Percentiles rank a stretch among this genome's conserved stretches.
These are phyloP conservation scores for Cantharis lateralis DNA, from an alignment of 2,888 invertebrate species.

Conservation along the genomic window DNA sequence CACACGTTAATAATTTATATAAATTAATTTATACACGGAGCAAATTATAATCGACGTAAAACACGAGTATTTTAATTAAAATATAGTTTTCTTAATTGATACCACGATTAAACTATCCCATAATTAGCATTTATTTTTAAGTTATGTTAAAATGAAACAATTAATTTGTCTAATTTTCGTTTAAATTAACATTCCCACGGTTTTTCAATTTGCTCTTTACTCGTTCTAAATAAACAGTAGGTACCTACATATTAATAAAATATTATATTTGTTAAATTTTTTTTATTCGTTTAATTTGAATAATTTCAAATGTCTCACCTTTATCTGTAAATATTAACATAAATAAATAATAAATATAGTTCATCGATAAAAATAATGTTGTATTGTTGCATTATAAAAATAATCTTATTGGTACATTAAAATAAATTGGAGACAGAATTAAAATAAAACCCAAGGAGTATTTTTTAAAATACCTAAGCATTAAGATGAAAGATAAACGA, in stretches of 20 bases:
- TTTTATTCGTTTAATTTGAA: neutral
- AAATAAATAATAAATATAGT: neutral
- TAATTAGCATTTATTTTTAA: neutral
- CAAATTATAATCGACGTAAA: neutral
- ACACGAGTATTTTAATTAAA: neutral
- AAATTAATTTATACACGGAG: neutral
- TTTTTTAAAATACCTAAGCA: neutral
- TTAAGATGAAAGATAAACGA: constrained; percentile 13
- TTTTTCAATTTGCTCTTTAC: neutral
- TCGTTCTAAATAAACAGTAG: neutral
- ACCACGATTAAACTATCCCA: neutral
- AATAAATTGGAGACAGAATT: neutral
- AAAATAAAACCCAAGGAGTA: constrained; percentile 5
- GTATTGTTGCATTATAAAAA: neutral
- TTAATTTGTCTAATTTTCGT: neutral
- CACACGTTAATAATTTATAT: no score
- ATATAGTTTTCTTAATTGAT: neutral
- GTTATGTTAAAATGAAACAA: neutral
- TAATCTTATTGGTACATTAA: neutral
- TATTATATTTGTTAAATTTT: neutral
- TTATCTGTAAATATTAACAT: no score
- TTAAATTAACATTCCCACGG: neutral
- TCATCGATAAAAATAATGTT: neutral
- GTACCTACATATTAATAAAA: neutral
- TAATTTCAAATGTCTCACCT: neutral